phyloP scores from a whole-genome alignment of 2,113 vertebrate species.

The Clarias macrocephalus region DNA sequence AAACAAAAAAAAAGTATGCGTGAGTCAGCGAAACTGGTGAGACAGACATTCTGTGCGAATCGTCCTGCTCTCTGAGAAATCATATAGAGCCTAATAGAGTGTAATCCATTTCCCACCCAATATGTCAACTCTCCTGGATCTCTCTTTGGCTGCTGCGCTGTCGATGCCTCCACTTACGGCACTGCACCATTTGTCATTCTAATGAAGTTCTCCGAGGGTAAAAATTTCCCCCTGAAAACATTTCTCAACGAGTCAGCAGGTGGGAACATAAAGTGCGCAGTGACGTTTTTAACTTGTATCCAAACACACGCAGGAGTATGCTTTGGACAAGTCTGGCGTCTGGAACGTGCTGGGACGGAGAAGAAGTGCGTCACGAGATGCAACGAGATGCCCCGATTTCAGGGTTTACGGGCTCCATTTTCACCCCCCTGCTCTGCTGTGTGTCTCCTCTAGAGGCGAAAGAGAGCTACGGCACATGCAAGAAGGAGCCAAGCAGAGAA shows the following conservation, averaged over 20 bases:
- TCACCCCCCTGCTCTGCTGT: not conserved
- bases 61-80: constrained; percentile 58
- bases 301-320: not conserved
- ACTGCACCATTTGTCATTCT: constrained; percentile 77
- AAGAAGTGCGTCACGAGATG: not conserved
- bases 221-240: constrained; percentile 72
- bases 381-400: not conserved
- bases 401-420: constrained; percentile 6
- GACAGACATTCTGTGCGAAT: constrained; percentile 57
- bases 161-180: constrained; percentile 74
- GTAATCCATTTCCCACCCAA: constrained; percentile 72
- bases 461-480: constrained; percentile 21
- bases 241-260: constrained; percentile 75
- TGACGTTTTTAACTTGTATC: constrained; percentile 64
- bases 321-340: not conserved
- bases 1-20: constrained; percentile 39
- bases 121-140: constrained; percentile 72
- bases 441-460: constrained; percentile 30
- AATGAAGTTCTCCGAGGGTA: constrained; percentile 76
- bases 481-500: constrained; percentile 15
- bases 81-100: constrained; percentile 69
- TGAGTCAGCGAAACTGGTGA: constrained; percentile 70
- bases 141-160: constrained; percentile 70
- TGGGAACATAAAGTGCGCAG: constrained; percentile 69
- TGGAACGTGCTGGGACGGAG: not conserved